Percentiles rank a stretch among this genome's conserved stretches.
Evolutionary conservation across 2,797 vertebrate species (phyloP).

Genomic region (Micromesistius poutassou): DNA sequence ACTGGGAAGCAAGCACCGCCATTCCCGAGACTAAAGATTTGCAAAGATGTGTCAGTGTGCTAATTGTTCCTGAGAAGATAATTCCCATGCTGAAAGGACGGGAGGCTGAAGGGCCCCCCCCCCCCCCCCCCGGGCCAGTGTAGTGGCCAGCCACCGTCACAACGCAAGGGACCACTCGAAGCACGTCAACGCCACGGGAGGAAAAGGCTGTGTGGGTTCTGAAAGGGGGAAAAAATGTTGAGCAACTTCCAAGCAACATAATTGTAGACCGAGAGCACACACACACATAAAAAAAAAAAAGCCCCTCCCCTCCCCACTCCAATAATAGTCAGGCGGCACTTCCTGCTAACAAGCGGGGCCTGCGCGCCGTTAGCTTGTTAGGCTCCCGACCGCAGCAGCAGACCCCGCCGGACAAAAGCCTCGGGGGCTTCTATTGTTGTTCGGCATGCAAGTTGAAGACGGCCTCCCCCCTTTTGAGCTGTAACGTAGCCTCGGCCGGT

Average conservation of each 20-base stretch:
- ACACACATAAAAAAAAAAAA: not conserved
- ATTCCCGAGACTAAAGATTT: not conserved
- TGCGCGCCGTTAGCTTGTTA: conserved; percentile 39
- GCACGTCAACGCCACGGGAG: not conserved
- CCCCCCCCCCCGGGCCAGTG: too few species aligned
- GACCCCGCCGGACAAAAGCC: conserved; percentile 61
- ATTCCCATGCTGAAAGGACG: not conserved
- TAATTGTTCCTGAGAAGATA: conserved; percentile 15
- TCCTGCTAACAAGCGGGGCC: conserved; percentile 62
- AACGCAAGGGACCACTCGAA: conserved; percentile 3
- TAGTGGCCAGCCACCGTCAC: conserved; percentile 15
- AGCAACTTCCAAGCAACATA: not conserved
- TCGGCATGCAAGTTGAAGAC: conserved; percentile 54
- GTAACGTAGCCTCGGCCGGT: conserved; percentile 55
- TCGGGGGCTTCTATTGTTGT: conserved; percentile 52
- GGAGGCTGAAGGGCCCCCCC: not conserved
- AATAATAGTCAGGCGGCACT: conserved; percentile 51
- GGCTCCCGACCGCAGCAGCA: conserved; percentile 45
- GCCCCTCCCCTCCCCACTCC: not conserved
- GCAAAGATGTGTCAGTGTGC: conserved; percentile 3
- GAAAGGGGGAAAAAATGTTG: not conserved
- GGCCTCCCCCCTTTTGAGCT: conserved; percentile 56
- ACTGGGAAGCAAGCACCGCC: not conserved
- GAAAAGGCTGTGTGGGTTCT: conserved; percentile 6
- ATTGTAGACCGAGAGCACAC: not conserved